phyloP scores from a whole-genome alignment of 1,140 invertebrate species.

The Dufourea novaeangliae region DNA sequence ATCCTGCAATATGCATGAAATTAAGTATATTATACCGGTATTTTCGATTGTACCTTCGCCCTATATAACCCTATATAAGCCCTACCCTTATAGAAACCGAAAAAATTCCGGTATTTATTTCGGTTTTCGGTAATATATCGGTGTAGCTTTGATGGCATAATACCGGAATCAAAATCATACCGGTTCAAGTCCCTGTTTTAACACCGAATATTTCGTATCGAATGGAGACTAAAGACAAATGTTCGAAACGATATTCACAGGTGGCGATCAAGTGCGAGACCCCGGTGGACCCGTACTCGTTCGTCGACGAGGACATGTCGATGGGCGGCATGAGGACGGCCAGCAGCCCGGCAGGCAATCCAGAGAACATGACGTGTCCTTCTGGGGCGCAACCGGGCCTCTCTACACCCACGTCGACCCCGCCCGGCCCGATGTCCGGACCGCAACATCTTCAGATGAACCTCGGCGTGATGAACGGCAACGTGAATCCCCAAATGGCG shows the following conservation, averaged over 20 bases:
- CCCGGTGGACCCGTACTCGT: constrained; percentile 89
- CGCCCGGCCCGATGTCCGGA: constrained; percentile 71
- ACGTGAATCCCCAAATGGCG: constrained; percentile 82
- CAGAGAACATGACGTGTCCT: constrained; percentile 74
- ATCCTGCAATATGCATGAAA: too few relatives aligned
- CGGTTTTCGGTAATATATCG: too few relatives aligned
- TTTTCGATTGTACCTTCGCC: too few relatives aligned
- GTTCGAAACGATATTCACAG: constrained; percentile 62
- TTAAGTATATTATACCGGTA: too few relatives aligned
- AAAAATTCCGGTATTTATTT: too few relatives aligned
- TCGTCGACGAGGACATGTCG: constrained; percentile 88
- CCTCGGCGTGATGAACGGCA: constrained; percentile 77
- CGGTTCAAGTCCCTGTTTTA: too few relatives aligned
- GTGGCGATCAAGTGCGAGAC: constrained; percentile 85
- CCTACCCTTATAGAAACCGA: too few relatives aligned
- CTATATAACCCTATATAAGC: too few relatives aligned
- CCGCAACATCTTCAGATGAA: constrained; percentile 77
- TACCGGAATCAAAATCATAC: too few relatives aligned
- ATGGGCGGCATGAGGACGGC: constrained; percentile 78
- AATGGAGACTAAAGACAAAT: too few relatives aligned
- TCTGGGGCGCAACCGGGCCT: constrained; percentile 72
- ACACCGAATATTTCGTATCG: too few relatives aligned
- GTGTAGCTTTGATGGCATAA: too few relatives aligned
- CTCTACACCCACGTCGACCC: constrained; percentile 75
- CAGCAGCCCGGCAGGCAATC: constrained; percentile 74